Evolutionary conservation across 2,113 vertebrate species (phyloP), one percentile per base, ranked within the genome.

Genomic region (Apodemus sylvaticus): DNA sequence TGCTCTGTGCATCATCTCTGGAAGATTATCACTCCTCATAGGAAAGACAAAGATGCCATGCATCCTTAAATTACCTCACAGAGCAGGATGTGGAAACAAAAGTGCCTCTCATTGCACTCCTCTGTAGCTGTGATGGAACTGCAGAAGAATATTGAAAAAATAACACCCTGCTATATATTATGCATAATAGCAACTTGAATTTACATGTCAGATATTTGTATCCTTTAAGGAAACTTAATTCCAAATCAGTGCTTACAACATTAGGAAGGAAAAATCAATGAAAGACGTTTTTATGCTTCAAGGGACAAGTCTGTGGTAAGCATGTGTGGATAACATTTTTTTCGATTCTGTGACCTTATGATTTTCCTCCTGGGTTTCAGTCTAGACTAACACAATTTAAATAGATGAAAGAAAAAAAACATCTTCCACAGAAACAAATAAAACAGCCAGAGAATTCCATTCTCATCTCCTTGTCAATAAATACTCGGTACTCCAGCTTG

Each of bases 161-260:
- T 22, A 45, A 77, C 76, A 48, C 39, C 4, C 11, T 58, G 31
- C 24, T 89, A 1, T 3, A 29, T 89, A 9, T 34, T 77, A 60
- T 19, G 31, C 6, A 31, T 24, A 73, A 53, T 11, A 19, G 53
- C 12, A 64, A 71, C 45, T 86, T n/a, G 5, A 48, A 36, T 89
- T 89, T 73, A 48, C 10, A 77, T 4, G 4, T 29, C 34, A 51
- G 58, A 4, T 66, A 77, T 68, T 71, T n/a, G 36, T 48, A 3
- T 51, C 11, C 62, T 90, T 51, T 76, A 89, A 58, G 51, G 86
- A 95, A 71, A 51, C 26, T 36, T 81, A 90, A 87, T 78, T 70
- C 10, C 4, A 77, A 60, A 87, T 31, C 11, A 39, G 39, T 39
- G 55, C 48, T 48, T 48, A 51, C 3, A 34, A 73, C 26, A 14